phyloP scores from a whole-genome alignment of 2,797 vertebrate species.

The Poeciliopsis turneri region DNA sequence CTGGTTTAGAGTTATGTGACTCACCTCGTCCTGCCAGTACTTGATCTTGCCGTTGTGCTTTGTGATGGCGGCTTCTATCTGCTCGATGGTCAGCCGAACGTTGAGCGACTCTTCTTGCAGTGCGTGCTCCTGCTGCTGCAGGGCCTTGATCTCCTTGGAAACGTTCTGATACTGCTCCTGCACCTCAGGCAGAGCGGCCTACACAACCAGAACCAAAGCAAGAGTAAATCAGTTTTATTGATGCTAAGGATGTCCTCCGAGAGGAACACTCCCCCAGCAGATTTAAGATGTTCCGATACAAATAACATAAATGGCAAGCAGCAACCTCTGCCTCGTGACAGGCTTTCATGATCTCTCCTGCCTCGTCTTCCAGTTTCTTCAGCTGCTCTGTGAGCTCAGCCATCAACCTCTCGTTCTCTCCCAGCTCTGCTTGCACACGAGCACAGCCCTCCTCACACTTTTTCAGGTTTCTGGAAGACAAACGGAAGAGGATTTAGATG shows the following conservation, averaged over 20 bases:
- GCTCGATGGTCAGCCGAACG: slow-evolving; percentile 90
- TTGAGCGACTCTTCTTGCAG: slow-evolving; percentile 92
- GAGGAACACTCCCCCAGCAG: neutral
- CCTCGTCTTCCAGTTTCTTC: slow-evolving; percentile 88
- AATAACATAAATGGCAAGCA: neutral
- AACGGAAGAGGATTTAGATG: slow-evolving; percentile 2
- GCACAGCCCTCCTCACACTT: slow-evolving; percentile 86
- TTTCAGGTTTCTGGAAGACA: slow-evolving; percentile 87
- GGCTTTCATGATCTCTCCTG: slow-evolving; percentile 84
- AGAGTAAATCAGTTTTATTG: neutral
- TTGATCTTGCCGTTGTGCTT: slow-evolving; percentile 91
- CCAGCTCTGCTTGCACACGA: slow-evolving; percentile 83
- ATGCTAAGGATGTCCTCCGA: neutral
- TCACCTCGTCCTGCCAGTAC: slow-evolving; percentile 95
- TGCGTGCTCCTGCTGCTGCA: slow-evolving; percentile 87
- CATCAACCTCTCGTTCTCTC: slow-evolving; percentile 82
- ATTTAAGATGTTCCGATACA: neutral
- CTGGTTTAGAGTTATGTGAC: slow-evolving; percentile 4
- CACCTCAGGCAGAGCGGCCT: slow-evolving; percentile 86
- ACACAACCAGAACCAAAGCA: slow-evolving; percentile 6
- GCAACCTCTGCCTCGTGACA: slow-evolving; percentile 89
- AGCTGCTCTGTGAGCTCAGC: slow-evolving; percentile 82
- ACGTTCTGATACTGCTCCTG: slow-evolving; percentile 85
- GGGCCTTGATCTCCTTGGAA: slow-evolving; percentile 83
- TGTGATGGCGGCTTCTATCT: slow-evolving; percentile 84